Conservation (phyloP, 2,888 invertebrate species). For the Cheilosia vulpina region DNA sequence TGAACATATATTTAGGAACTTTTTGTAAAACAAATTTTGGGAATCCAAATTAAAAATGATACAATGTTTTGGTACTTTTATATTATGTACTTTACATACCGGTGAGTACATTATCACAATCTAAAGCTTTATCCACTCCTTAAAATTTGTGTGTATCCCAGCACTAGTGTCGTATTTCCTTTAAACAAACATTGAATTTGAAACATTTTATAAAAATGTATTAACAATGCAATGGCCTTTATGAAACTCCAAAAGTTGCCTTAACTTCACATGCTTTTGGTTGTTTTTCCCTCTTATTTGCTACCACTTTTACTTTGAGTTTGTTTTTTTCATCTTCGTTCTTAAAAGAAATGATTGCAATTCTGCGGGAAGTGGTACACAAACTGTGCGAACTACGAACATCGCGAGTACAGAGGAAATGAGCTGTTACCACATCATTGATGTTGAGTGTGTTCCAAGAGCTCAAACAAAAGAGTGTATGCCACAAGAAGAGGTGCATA, state of each 20-base stretch:
- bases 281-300: slow-evolving; percentile 49
- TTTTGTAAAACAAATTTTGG: no score
- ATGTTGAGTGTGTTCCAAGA: slow-evolving; percentile 67
- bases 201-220: no score
- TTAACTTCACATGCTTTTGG: background rate
- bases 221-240: background rate
- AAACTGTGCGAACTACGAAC: slow-evolving; percentile 53
- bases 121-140: no score
- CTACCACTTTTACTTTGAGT: slow-evolving; percentile 59
- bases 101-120: no score
- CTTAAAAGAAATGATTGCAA: slow-evolving; percentile 54
- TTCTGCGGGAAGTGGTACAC: slow-evolving; percentile 60
- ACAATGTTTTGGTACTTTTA: no score
- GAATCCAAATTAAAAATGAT: no score
- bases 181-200: no score
- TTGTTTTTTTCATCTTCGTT: slow-evolving; percentile 16
- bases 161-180: no score
- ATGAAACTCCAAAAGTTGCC: slow-evolving; percentile 11
- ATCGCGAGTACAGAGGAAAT: slow-evolving; percentile 64
- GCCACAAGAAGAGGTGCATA: slow-evolving; percentile 51
- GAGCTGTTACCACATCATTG: slow-evolving; percentile 71
- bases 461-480: slow-evolving; percentile 67
- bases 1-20: no score
- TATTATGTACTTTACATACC: background rate
- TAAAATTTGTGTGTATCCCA: no score